Conservation (phyloP, 1,140 invertebrate species). For the Bombus terrestris region DNA sequence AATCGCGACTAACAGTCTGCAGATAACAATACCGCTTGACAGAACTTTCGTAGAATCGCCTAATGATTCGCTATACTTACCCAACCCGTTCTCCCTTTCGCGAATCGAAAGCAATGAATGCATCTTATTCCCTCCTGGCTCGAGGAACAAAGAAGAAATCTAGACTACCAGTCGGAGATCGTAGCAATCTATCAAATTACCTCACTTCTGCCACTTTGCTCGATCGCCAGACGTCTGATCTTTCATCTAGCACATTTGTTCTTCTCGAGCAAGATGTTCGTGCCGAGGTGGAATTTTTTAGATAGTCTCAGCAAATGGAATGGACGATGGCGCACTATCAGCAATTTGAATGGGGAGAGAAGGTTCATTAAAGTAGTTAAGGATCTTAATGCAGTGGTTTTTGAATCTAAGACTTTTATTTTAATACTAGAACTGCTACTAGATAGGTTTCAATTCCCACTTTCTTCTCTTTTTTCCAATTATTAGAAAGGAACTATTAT, state of each 20-base stretch:
- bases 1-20: constrained; percentile 19
- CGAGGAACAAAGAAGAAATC: background rate
- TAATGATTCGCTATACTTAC: constrained; percentile 60
- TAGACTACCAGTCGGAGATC: constrained; percentile 23
- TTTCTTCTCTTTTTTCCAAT: background rate
- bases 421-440: background rate
- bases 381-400: background rate
- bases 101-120: background rate
- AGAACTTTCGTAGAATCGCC: constrained; percentile 18
- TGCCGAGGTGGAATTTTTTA: background rate
- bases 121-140: constrained; percentile 17
- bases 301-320: background rate
- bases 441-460: background rate
- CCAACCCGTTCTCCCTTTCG: constrained; percentile 19
- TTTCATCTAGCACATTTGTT: background rate
- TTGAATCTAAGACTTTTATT: background rate
- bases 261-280: background rate
- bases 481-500: background rate
- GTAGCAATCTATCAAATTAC: constrained; percentile 58
- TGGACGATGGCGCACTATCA: background rate
- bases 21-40: constrained; percentile 50
- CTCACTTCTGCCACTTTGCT: constrained; percentile 52
- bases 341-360: background rate
- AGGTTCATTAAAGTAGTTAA: background rate
- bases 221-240: constrained; percentile 35